Percentiles rank a stretch among this genome's conserved stretches.
Conservation (phyloP, 2,113 vertebrate genomes). For the Odontesthes bonariensis region DNA sequence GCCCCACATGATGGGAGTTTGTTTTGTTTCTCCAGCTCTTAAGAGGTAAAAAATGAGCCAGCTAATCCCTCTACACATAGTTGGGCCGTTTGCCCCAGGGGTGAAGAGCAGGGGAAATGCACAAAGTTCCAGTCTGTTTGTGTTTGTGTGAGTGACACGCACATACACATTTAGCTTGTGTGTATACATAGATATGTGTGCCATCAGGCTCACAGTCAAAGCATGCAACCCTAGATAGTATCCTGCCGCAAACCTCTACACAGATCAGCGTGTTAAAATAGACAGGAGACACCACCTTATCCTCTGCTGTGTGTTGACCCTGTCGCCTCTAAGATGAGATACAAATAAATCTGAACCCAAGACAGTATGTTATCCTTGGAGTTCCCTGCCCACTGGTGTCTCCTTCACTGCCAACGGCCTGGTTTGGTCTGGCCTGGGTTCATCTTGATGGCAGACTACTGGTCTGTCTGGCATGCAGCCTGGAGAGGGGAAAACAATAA, state of each 20-base stretch:
- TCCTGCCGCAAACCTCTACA: conserved; percentile 38
- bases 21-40: conserved; percentile 72
- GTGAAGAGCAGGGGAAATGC: conserved; percentile 45
- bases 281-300: conserved; percentile 56
- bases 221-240: conserved; percentile 25
- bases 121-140: conserved; percentile 25
- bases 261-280: conserved; percentile 64
- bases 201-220: conserved; percentile 43
- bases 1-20: conserved; percentile 66
- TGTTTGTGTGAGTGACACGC: conserved; percentile 25
- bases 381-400: conserved; percentile 45
- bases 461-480: conserved; percentile 57
- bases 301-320: conserved; percentile 37
- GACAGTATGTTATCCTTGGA: conserved; percentile 39
- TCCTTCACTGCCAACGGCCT: conserved; percentile 43
- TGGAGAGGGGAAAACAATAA: conserved; percentile 64
- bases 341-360: conserved; percentile 60
- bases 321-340: conserved; percentile 38
- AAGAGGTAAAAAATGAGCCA: conserved; percentile 76
- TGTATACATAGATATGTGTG: conserved; percentile 27
- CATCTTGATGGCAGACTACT: conserved; percentile 52
- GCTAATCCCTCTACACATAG: conserved; percentile 71
- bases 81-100: conserved; percentile 51
- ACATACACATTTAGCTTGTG: conserved; percentile 13
- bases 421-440: conserved; percentile 39